Base-by-base conservation (phyloP, 2,888 invertebrate species). In the Taphrorychus bicolor region DNA sequence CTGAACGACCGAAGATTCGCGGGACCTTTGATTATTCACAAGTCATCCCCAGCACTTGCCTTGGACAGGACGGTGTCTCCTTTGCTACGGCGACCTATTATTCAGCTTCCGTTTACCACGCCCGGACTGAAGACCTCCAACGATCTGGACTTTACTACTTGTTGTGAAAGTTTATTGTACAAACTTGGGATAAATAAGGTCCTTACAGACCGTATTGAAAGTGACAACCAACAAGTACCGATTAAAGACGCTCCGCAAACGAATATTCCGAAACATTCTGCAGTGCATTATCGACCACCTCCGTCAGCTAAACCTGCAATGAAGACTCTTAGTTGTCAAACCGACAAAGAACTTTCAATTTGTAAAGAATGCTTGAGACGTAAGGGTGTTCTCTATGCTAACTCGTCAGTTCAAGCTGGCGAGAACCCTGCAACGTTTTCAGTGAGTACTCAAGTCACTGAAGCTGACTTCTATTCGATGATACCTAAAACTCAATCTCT, bases 361-460 rank as follows among this genome's bases (percentile, higher is more conserved):
- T 81, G 81, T 69, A 71, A 75, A 53, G 75, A 75, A 42, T 81
- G 81, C 70, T 76, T 77, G 69, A 72, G 73, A 53, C 78, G 80
- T 19, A 78, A 75, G 56, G 70, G 70, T 9, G 75, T 75, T 18
- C 65, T 71, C 18, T 76, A 72, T 63, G 66, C 60, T 17, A 69
- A 73, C 48, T 62, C 69, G 14, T 75, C 74, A n/a, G 72, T 70
- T 14, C 80, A 80, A 61, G 75, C 76, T 59, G 74, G 71, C 48
- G 17, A 19, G 18, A 24, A 3, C 16, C 64, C 64, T 19, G 65
- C 59, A 17, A 53, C 70, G 14, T 75, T 74, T 32, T 78, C 77
- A 41, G 75, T 80, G n/a, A 76, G 77, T 18, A 79, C 79, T 3
- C 82, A 83, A 74, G 81, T 81, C 2, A 73, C 67, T 2, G 80